Evolutionary conservation across 1,140 invertebrate genomes (phyloP).

Genomic region (Megalopta genalis): DNA sequence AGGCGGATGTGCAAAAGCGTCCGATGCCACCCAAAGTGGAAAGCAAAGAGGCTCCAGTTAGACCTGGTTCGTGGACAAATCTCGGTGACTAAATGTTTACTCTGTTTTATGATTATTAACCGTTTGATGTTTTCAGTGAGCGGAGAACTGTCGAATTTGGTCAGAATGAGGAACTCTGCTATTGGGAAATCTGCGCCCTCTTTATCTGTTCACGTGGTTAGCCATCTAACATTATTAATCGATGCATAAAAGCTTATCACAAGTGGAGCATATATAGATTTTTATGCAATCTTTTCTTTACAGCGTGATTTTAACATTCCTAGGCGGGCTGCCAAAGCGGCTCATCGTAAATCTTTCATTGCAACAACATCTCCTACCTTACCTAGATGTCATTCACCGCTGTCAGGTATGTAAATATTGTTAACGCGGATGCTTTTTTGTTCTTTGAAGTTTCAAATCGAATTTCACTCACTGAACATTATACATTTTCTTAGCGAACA

Average conservation of each 20-base stretch:
- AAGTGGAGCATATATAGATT: not conserved
- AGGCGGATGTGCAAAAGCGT: slow-evolving; percentile 62
- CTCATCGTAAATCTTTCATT: slow-evolving; percentile 86
- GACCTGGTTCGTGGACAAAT: slow-evolving; percentile 64
- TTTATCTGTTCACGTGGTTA: slow-evolving; percentile 90
- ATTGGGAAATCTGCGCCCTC: slow-evolving; percentile 96
- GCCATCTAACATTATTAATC: slow-evolving; percentile 62
- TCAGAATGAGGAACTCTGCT: slow-evolving; percentile 91
- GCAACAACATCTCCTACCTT: slow-evolving; percentile 86
- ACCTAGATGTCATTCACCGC: slow-evolving; percentile 89
- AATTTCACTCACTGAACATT: not conserved
- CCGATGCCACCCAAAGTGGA: slow-evolving; percentile 67
- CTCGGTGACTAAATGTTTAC: slow-evolving; percentile 18
- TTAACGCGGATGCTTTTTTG: not conserved
- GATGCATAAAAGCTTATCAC: slow-evolving; percentile 15
- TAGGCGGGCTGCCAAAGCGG: slow-evolving; percentile 80
- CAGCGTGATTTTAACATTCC: slow-evolving; percentile 81
- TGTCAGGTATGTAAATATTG: slow-evolving; percentile 79
- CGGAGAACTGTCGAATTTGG: slow-evolving; percentile 86
- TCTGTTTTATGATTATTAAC: not conserved
- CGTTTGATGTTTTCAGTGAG: slow-evolving; percentile 69
- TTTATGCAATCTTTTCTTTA: slow-evolving; percentile 65
- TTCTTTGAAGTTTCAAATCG: not conserved
- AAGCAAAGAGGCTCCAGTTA: slow-evolving; percentile 77
- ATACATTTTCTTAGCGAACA: slow-evolving; percentile 52